Evolutionary conservation across 2,888 invertebrate genomes (phyloP).

Genomic region (Drosophila neutralis): DNA sequence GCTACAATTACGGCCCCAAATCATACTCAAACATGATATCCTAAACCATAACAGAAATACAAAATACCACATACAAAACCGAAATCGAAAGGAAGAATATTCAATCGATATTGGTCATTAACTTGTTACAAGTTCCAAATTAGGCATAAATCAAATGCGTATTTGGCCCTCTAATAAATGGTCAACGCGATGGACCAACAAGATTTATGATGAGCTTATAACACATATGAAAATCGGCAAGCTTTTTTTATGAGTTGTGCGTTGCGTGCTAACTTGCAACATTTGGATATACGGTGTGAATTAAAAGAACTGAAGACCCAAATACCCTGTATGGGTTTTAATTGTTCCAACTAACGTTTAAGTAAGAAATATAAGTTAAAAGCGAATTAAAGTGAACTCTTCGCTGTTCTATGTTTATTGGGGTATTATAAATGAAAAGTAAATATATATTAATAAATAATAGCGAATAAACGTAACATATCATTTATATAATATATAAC

Average conservation of each 20-base stretch:
- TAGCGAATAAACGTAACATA: not conserved
- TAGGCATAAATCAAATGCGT: slow-evolving; percentile 53
- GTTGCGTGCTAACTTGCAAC: slow-evolving; percentile 6
- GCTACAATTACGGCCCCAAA: slow-evolving; percentile 8
- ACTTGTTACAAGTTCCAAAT: slow-evolving; percentile 56
- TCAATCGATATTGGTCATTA: slow-evolving; percentile 51
- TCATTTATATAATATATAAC: not conserved
- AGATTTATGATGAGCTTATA: slow-evolving; percentile 30
- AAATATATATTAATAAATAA: not conserved
- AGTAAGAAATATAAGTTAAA: not conserved
- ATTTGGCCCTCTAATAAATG: slow-evolving; percentile 29
- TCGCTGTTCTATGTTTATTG: fast-evolving
- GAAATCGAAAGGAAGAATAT: not conserved
- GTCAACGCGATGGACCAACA: not conserved
- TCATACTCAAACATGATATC: not conserved
- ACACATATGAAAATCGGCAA: slow-evolving; percentile 21
- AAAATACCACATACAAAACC: not conserved
- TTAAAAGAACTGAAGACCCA: no score
- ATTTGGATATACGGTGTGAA: not conserved
- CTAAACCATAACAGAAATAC: not conserved
- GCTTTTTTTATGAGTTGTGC: slow-evolving; percentile 21
- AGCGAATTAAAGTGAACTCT: no score
- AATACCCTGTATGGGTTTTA: not conserved
- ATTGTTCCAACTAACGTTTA: not conserved
- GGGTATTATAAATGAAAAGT: not conserved